Base-by-base conservation (phyloP, 2,797 vertebrate genomes). In the Orestias chungarensis region DNA sequence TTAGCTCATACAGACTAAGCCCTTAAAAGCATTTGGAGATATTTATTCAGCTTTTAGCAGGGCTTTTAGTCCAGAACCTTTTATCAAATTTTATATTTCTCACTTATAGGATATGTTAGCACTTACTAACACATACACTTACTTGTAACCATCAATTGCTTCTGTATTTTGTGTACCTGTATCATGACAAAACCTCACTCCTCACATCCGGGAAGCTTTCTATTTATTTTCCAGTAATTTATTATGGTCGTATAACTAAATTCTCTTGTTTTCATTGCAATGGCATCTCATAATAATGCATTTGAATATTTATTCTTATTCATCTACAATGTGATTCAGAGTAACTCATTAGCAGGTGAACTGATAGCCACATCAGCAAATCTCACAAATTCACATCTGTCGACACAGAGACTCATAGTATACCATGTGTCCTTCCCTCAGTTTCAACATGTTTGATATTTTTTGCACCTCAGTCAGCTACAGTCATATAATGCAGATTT, bases 11-110 rank as follows among this genome's bases (percentile, higher is more conserved):
- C 29, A 0, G 29, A 46, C 55, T 67, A 71, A 82, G 35, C 59
- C 72, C 54, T 40, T 84, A 74, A 88, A 86, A 81, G 68, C 76
- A 76, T 79, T 80, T 59, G n/a, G 47, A 68, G 57, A 74, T 40
- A 75, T 83, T 85, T 82, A 14, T 7, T 68, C 65, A 75, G 66
- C n/a, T 78, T 74, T 66, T 71, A 76, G n/a, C 55, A 29, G 57
- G 61, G 68, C 29, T 70, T 64, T 31, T 68, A 55, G 44, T 70
- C 65, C 3, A 4, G 2, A 69, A 33, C 65, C 42, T 71, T 67
- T 18, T 64, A 67, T 62, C 23, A 62, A 27, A 66, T 20, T 20
- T 11, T 43, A 80, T 12, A 67, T 35, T 35, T 65, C 40, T 18
- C 2, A 14, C 44, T 33, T 23, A 59, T 27, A 50, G 2, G 3